phyloP scores from a whole-genome alignment of 2,113 vertebrate species.

The Phalacrocorax pelagicus region DNA sequence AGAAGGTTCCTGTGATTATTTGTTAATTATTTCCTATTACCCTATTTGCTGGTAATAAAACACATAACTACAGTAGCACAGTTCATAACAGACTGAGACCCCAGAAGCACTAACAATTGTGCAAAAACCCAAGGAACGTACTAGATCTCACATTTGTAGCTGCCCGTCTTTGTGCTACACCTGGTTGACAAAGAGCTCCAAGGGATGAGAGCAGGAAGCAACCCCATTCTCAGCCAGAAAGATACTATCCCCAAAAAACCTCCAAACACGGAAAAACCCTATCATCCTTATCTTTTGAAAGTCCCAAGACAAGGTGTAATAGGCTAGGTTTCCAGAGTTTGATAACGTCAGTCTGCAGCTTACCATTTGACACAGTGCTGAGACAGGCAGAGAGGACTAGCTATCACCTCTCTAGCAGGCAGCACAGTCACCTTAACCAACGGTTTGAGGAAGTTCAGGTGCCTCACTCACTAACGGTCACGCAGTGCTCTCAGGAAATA shows the following conservation, averaged over 20 bases:
- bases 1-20: neutral
- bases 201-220: neutral
- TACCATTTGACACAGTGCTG: neutral
- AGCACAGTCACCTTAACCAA: neutral
- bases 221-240: neutral
- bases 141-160: neutral
- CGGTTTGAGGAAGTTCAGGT: neutral
- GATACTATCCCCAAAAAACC: neutral
- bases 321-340: neutral
- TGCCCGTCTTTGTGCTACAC: neutral
- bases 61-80: neutral
- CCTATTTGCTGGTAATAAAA: neutral
- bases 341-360: neutral
- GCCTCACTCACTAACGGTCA: neutral
- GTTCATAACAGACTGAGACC: neutral
- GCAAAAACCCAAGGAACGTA: neutral
- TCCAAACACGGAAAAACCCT: neutral
- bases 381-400: neutral
- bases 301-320: neutral
- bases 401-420: neutral
- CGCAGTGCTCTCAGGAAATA: neutral
- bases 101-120: rapidly evolving
- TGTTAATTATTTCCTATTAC: neutral
- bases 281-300: neutral
- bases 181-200: neutral